These are phyloP conservation scores for Pinctada fucata DNA, from an alignment of 2,888 invertebrate species.

Conservation along the genomic window DNA sequence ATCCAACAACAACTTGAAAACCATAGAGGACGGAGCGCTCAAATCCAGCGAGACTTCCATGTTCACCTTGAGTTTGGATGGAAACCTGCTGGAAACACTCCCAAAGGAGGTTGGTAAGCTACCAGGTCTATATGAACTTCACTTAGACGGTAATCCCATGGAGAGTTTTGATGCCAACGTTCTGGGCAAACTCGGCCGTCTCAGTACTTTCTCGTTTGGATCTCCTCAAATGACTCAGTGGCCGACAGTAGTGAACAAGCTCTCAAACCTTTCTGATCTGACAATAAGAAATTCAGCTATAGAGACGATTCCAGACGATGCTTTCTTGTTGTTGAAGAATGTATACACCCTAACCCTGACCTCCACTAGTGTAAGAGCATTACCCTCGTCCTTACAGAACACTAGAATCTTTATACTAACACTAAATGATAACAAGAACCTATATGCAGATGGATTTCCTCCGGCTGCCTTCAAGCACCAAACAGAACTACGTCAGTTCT, in stretches of 20 bases:
- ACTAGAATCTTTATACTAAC: slow-evolving; percentile 8
- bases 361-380: slow-evolving; percentile 18
- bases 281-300: slow-evolving; percentile 11
- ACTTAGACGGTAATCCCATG: slow-evolving; percentile 28
- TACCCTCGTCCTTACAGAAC: slow-evolving; percentile 11
- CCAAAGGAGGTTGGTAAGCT: slow-evolving; percentile 28
- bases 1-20: slow-evolving; percentile 11
- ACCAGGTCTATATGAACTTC: slow-evolving; percentile 11
- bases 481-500: not conserved
- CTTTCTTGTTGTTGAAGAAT: not conserved
- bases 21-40: slow-evolving; percentile 24
- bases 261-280: slow-evolving; percentile 17
- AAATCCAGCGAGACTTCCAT: slow-evolving; percentile 20
- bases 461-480: slow-evolving; percentile 4
- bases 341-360: not conserved
- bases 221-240: slow-evolving; percentile 16
- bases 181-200: not conserved
- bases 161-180: slow-evolving; percentile 6
- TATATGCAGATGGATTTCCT: slow-evolving; percentile 7
- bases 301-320: slow-evolving; percentile 16
- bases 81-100: slow-evolving; percentile 15
- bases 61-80: slow-evolving; percentile 12
- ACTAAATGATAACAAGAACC: slow-evolving; percentile 12
- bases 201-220: slow-evolving; percentile 21
- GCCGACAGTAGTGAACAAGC: slow-evolving; percentile 12